Base-by-base conservation (phyloP, 2,113 vertebrate species). In the Recurvirostra avosetta region DNA sequence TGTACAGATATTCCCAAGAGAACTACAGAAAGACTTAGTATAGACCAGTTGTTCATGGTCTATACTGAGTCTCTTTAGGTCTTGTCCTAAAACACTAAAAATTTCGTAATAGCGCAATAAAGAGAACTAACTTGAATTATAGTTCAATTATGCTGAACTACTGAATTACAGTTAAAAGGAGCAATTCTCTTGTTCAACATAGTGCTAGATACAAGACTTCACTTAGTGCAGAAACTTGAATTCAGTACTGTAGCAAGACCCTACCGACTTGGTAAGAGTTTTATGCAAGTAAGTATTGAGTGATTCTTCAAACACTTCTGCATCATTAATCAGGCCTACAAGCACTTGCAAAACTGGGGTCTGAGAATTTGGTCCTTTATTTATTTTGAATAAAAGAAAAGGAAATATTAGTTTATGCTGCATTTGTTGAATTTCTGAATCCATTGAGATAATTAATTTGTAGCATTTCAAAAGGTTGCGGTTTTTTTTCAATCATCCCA, bases 351-450 rank as follows among this genome's bases (percentile, higher is more conserved):
- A 81, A 91, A 78, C 38, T 21, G 17, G 13, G 25, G n/a, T 36
- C 76, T 75, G 53, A 92, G 26, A 92, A 91, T 68, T 20, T 77
- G 61, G 43, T 41, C 15, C 62, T 90, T 90, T 49, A 59, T 47
- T 59, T 72, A 70, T 94, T 86, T 71, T 92, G 27, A 84, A 74
- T 49, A 95, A 67, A 74, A 91, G 21, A 95, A 67, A 71, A 91
- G 21, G 20, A 90, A 92, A n/a, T 43, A 76, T 2, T 65, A 68
- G 30, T n/a, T 83, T 78, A 73, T 36, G 26, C 36, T 75, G 22
- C 41, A 72, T 50, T 56, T 47, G n/a, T 58, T 78, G 17, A 73
- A 77, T 74, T 75, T 82, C 10, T 67, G 62, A 92, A 92, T 59
- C 22, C 30, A 88, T 0, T 53, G 27, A 88, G 67, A 49, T 36